Evolutionary conservation across 64 coral and sea anemone species (phyloP).

Genomic region (Actinia tenebrosa): DNA sequence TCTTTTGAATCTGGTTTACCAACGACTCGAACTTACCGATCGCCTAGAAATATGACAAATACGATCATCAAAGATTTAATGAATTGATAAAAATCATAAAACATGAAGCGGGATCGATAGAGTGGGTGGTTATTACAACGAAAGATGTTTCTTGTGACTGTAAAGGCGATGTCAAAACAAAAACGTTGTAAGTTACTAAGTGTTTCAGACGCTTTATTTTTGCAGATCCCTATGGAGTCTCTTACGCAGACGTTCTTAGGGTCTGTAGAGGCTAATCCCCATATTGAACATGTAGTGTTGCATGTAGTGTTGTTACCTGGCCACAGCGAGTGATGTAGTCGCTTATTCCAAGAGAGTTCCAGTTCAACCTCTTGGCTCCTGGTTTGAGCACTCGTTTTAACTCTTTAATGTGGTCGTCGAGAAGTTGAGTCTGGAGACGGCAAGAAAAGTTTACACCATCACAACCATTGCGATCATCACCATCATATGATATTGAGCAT

Average conservation of each 20-base stretch:
- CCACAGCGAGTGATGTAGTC: conserved; percentile 96
- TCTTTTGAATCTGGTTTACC: conserved; percentile 98
- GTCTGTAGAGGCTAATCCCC: too few relatives aligned
- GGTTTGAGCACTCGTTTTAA: conserved; percentile 93
- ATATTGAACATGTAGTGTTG: too few relatives aligned
- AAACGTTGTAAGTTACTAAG: too few relatives aligned
- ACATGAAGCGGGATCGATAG: too few relatives aligned
- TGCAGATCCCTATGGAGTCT: too few relatives aligned
- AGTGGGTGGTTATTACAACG: too few relatives aligned
- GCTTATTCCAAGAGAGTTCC: conserved; percentile 97
- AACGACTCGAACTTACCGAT: conserved; percentile 98
- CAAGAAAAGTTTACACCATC: not conserved
- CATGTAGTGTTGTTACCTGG: conserved; percentile 42
- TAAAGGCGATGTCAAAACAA: too few relatives aligned
- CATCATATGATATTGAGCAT: not conserved
- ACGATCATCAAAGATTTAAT: too few relatives aligned
- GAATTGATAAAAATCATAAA: too few relatives aligned
- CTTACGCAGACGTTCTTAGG: too few relatives aligned
- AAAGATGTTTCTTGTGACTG: too few relatives aligned
- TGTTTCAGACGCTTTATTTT: too few relatives aligned
- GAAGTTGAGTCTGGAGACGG: conserved; percentile 68
- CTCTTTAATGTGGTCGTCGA: conserved; percentile 97
- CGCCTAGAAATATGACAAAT: conserved; percentile 46
- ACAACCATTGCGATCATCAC: not conserved
- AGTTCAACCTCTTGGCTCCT: conserved; percentile 91